Conservation (phyloP, 2,888 invertebrate species). For the Agrilus biguttatus region DNA sequence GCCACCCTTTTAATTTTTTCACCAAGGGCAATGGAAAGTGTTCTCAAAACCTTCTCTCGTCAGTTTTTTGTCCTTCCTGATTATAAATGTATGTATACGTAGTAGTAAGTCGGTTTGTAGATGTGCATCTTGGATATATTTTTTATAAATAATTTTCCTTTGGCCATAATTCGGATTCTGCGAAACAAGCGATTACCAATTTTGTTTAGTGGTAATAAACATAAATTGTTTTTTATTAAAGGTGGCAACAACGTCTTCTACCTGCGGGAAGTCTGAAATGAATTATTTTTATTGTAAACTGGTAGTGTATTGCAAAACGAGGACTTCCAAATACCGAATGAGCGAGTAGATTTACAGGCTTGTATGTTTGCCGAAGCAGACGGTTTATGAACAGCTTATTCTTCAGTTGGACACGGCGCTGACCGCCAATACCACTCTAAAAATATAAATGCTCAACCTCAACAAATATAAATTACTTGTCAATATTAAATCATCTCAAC, state of each 20-base stretch:
- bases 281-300: slow-evolving; percentile 11
- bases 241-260: slow-evolving; percentile 8
- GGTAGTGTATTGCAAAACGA: slow-evolving; percentile 7
- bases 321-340: slow-evolving; percentile 10
- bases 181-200: too few relatives aligned
- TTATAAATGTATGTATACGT: too few relatives aligned
- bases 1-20: too few relatives aligned
- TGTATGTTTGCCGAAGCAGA: slow-evolving; percentile 12
- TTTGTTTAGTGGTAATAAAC: too few relatives aligned
- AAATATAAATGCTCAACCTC: slow-evolving; percentile 5
- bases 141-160: too few relatives aligned
- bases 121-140: too few relatives aligned
- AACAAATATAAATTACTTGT: slow-evolving; percentile 12
- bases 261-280: slow-evolving; percentile 8
- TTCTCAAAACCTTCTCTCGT: too few relatives aligned
- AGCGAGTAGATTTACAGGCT: slow-evolving; percentile 10
- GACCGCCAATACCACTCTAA: slow-evolving; percentile 7
- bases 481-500: slow-evolving; percentile 11
- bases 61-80: too few relatives aligned
- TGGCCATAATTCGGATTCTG: too few relatives aligned
- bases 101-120: too few relatives aligned
- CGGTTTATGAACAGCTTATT: slow-evolving; percentile 10
- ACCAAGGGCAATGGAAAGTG: too few relatives aligned
- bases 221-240: slow-evolving; percentile 10
- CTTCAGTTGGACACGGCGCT: slow-evolving; percentile 7